Base-by-base conservation (phyloP, 2,113 vertebrate genomes). In the Mustela nigripes region DNA sequence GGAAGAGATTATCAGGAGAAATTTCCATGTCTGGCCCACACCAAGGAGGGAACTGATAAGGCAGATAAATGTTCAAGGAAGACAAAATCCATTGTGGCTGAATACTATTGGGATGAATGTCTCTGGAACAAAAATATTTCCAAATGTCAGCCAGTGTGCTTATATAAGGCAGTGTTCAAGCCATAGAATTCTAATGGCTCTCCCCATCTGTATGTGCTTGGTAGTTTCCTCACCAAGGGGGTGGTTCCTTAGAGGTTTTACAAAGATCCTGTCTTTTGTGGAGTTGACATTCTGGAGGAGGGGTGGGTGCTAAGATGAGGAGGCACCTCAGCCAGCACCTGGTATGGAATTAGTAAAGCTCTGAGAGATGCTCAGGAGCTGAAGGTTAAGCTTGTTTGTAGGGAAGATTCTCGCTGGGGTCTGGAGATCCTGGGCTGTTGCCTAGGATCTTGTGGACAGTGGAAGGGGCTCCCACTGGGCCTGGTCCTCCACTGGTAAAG, bases 41-140 rank as follows among this genome's bases (percentile, higher is more conserved):
- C 65, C n/a, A 31, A 67, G 63, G n/a, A 83, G 36, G 53, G 56
- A 39, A 71, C 21, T 62, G n/a, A 36, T 45, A 63, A 92, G 24
- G 24, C 45, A 73, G 84, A 89, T 56, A 74, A 76, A 58, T 88
- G 73, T 86, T 91, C 67, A 85, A 74, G 56, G 50, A 86, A n/a
- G 53, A 91, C 33, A 50, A 36, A 74, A 87, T 78, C 60, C 39
- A 3, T 60, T 71, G 33, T 91, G 36, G 24, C 42, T 21, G 21
- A 7, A 5, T 50, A 24, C 84, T 39, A 1, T 67, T 48, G 21
- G 45, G 28, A 60, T 58, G 21, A 79, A 62, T 60, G 11, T 85
- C 73, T 76, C 50, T 58, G 16, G 28, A 39, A 88, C 10, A 80
- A 58, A 85, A 69, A 36, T 45, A 21, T 42, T 94, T 92, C n/a